phyloP scores from a whole-genome alignment of 2,888 invertebrate genomes.

The Teleiodes luculella region DNA sequence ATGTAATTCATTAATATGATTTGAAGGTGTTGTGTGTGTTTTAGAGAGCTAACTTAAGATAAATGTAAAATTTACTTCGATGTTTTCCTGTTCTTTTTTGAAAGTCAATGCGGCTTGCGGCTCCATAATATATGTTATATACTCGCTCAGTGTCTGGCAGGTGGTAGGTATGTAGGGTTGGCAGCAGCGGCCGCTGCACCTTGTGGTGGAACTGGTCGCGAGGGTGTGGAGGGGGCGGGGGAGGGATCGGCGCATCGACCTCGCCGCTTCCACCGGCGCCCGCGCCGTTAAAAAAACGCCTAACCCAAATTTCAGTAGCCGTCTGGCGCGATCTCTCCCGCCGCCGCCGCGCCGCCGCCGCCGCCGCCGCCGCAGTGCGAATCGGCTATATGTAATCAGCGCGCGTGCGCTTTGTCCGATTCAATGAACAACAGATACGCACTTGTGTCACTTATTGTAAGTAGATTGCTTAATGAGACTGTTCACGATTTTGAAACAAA shows the following conservation, averaged over 20 bases:
- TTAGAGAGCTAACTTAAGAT: constrained; percentile 2
- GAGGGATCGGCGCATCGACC: constrained; percentile 61
- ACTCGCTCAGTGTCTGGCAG: constrained; percentile 71
- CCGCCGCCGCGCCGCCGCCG: constrained; percentile 19
- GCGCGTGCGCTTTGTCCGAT: constrained; percentile 47
- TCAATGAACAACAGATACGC: constrained; percentile 31
- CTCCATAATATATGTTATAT: constrained; percentile 42
- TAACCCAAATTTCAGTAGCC: constrained; percentile 74
- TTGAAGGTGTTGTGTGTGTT: no score
- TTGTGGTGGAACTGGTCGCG: constrained; percentile 74
- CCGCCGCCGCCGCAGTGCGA: constrained; percentile 32
- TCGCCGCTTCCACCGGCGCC: constrained; percentile 41
- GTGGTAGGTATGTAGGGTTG: constrained; percentile 74
- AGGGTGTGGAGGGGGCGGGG: constrained; percentile 34
- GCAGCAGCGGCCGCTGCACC: constrained; percentile 44
- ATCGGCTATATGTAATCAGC: constrained; percentile 51
- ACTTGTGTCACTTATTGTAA: constrained; percentile 24
- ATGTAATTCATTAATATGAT: no score
- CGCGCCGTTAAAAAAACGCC: constrained; percentile 65
- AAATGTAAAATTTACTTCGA: background rate
- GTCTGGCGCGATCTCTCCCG: constrained; percentile 65
- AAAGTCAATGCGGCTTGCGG: constrained; percentile 32
- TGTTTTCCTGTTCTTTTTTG: constrained; percentile 32
- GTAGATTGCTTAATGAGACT: background rate
- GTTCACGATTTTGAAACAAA: background rate